Evolutionary conservation across 2,113 vertebrate species (phyloP).

Genomic region (Bothrops jararaca): DNA sequence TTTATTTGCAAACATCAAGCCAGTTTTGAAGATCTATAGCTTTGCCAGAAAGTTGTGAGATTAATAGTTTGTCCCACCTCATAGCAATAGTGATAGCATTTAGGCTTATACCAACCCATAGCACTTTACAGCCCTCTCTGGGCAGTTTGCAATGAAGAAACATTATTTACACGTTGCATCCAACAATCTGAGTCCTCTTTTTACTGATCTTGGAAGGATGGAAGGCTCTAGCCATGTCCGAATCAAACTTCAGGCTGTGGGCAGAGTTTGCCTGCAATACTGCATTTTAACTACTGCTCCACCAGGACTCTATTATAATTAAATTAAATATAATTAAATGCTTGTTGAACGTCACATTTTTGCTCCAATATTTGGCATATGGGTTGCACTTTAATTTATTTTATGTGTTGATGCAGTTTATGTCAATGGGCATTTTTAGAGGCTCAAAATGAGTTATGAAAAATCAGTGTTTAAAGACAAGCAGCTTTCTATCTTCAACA

Average conservation of each 20-base stretch:
- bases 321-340: neutral
- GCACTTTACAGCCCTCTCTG: neutral
- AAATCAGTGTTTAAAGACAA: neutral
- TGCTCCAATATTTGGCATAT: neutral
- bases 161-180: neutral
- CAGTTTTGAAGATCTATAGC: neutral
- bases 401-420: neutral
- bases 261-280: neutral
- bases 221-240: neutral
- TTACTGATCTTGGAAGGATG: neutral
- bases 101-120: neutral
- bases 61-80: neutral
- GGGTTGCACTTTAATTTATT: neutral
- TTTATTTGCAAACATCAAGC: neutral
- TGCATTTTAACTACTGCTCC: neutral
- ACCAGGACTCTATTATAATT: neutral
- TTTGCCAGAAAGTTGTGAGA: neutral
- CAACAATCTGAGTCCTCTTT: neutral
- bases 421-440: neutral
- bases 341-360: neutral
- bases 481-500: neutral
- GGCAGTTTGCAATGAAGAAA: neutral
- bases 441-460: neutral
- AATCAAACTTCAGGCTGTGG: neutral
- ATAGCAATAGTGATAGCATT: neutral